Conservation (phyloP, 2,888 invertebrate species). For the Xestobium rufovillosum region DNA sequence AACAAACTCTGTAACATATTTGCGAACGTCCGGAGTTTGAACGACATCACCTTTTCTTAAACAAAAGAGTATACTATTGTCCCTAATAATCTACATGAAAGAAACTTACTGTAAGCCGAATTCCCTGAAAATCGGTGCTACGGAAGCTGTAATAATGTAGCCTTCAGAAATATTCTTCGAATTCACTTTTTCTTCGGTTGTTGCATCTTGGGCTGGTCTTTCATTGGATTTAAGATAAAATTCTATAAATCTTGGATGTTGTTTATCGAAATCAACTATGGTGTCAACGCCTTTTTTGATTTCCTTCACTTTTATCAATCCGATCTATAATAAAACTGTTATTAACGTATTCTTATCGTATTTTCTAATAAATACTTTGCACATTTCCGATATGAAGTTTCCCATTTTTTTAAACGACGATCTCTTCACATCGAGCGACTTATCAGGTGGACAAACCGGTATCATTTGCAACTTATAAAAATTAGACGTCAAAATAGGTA, state of each 20-base stretch:
- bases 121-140: conserved; percentile 54
- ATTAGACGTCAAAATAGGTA: conserved; percentile 75
- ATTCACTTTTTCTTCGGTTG: conserved; percentile 40
- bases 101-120: conserved; percentile 48
- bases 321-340: conserved; percentile 42
- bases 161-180: conserved; percentile 53
- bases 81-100: no score
- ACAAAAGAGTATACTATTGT: no score
- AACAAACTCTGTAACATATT: conserved; percentile 64
- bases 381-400: conserved; percentile 74
- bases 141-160: conserved; percentile 59
- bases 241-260: conserved; percentile 49
- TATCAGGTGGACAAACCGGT: conserved; percentile 57
- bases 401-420: conserved; percentile 83
- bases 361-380: conserved; percentile 35
- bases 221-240: conserved; percentile 42
- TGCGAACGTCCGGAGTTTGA: conserved; percentile 53
- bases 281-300: conserved; percentile 76
- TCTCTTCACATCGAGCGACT: conserved; percentile 76
- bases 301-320: conserved; percentile 55
- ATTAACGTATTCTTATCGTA: conserved; percentile 21
- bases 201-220: conserved; percentile 29
- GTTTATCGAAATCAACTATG: conserved; percentile 55
- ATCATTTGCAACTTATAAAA: conserved; percentile 68
- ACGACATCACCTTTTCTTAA: conserved; percentile 36